These are phyloP conservation scores for Neelides sp. DNA, from an alignment of 1,140 invertebrate genomes.

Conservation along the genomic window DNA sequence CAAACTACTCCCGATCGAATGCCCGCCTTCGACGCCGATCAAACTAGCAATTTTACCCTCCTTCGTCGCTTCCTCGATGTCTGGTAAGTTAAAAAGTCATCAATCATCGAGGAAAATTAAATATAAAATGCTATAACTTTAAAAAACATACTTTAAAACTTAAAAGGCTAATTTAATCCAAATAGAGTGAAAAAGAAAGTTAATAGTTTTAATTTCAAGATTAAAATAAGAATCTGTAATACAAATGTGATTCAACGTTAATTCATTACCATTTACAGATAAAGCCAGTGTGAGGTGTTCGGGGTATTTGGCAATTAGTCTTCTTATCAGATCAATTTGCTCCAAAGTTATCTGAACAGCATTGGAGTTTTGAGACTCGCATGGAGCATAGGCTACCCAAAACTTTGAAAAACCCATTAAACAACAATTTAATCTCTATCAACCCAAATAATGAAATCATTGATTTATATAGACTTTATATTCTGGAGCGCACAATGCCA, in stretches of 20 bases:
- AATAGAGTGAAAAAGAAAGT: neutral
- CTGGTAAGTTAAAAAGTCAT: slow-evolving; percentile 36
- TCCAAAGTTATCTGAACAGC: slow-evolving; percentile 72
- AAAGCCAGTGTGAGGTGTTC: slow-evolving; percentile 62
- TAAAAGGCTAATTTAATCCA: neutral
- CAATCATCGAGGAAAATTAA: neutral
- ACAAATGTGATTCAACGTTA: no score
- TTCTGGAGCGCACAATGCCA: no score
- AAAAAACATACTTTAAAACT: neutral
- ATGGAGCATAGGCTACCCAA: slow-evolving; percentile 76
- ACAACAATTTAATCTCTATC: no score
- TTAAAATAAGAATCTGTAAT: no score
- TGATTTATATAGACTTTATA: no score
- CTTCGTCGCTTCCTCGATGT: slow-evolving; percentile 60
- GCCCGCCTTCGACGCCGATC: slow-evolving; percentile 61
- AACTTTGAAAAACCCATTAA: slow-evolving; percentile 57
- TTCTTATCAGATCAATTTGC: slow-evolving; percentile 72
- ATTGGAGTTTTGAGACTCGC: slow-evolving; percentile 68
- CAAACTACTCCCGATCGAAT: slow-evolving; percentile 68
- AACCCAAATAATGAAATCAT: no score
- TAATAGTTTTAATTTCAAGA: neutral
- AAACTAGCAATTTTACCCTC: slow-evolving; percentile 55
- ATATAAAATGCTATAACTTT: neutral
- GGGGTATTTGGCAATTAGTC: slow-evolving; percentile 65
- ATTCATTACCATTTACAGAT: slow-evolving; percentile 51